Percentiles rank a stretch among this genome's conserved stretches.
Conservation (phyloP, 2,888 invertebrate species). For the Rhamnusium bicolor region DNA sequence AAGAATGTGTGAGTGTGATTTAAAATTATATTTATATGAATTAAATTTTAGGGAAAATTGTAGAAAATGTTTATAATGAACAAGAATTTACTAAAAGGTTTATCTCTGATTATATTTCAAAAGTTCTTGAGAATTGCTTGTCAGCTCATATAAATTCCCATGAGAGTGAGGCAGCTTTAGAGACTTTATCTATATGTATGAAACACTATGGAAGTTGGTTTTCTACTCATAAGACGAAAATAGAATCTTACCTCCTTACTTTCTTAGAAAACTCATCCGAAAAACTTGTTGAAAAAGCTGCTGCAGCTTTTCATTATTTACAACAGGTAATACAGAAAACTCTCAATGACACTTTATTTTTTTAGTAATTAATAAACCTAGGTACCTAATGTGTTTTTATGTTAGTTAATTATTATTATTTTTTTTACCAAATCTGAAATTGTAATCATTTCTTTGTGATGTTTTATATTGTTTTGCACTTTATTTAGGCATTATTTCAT, state of each 20-base stretch:
- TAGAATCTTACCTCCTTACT: slow-evolving; percentile 49
- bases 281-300: slow-evolving; percentile 49
- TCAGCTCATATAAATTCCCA: slow-evolving; percentile 37
- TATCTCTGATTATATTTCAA: slow-evolving; percentile 51
- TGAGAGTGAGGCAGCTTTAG: slow-evolving; percentile 47
- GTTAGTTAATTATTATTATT: no score
- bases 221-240: slow-evolving; percentile 46
- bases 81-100: slow-evolving; percentile 56
- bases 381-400: no score
- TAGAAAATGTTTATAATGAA: slow-evolving; percentile 47
- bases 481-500: no score
- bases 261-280: slow-evolving; percentile 49
- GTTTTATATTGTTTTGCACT: no score
- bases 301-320: slow-evolving; percentile 50
- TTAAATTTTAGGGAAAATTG: slow-evolving; percentile 41
- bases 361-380: no score
- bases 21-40: background rate
- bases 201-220: slow-evolving; percentile 54
- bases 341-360: slow-evolving; percentile 3
- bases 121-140: slow-evolving; percentile 55
- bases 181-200: slow-evolving; percentile 49
- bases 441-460: no score
- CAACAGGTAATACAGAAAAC: slow-evolving; percentile 48
- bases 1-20: background rate
- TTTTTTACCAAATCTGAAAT: no score